Conservation (phyloP, 2,888 invertebrate genomes). For the Cerceris ruficornis region DNA sequence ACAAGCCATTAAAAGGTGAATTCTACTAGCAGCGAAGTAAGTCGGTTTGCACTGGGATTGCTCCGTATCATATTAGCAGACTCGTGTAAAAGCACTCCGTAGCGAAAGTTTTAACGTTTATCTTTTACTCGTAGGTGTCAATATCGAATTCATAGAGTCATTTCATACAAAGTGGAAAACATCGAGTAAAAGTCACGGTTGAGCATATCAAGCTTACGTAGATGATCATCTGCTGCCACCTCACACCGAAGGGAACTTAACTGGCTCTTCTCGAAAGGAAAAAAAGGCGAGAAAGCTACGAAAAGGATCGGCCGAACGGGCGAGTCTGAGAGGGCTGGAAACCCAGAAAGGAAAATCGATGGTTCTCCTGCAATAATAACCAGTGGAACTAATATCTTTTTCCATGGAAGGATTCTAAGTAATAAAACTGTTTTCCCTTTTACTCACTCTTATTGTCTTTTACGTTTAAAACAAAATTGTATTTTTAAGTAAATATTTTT, state of each 20-base stretch:
- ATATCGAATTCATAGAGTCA: conserved; percentile 90
- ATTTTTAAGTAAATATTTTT: conserved; percentile 65
- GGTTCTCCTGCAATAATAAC: conserved; percentile 50
- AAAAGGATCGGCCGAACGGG: conserved; percentile 41
- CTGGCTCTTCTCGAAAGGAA: conserved; percentile 34
- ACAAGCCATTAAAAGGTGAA: too few relatives aligned
- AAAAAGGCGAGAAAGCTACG: conserved; percentile 27
- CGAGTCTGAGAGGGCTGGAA: conserved; percentile 72
- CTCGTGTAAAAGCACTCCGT: too few relatives aligned
- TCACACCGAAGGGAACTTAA: conserved; percentile 44
- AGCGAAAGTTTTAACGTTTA: neutral
- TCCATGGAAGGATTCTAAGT: conserved; percentile 50
- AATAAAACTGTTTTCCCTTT: conserved; percentile 61
- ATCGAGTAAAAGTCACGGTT: conserved; percentile 86
- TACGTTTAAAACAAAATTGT: conserved; percentile 54
- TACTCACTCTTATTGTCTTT: conserved; percentile 55
- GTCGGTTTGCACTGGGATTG: too few relatives aligned
- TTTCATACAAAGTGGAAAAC: conserved; percentile 95
- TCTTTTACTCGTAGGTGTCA: conserved; percentile 85
- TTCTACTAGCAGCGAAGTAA: too few relatives aligned
- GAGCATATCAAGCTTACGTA: conserved; percentile 76
- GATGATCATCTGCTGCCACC: conserved; percentile 60
- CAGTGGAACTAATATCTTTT: conserved; percentile 52
- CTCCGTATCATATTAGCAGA: too few relatives aligned
- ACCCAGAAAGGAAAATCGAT: conserved; percentile 67